These are phyloP conservation scores for Semnornis frantzii DNA, from an alignment of 2,113 vertebrate genomes.

Conservation along the genomic window DNA sequence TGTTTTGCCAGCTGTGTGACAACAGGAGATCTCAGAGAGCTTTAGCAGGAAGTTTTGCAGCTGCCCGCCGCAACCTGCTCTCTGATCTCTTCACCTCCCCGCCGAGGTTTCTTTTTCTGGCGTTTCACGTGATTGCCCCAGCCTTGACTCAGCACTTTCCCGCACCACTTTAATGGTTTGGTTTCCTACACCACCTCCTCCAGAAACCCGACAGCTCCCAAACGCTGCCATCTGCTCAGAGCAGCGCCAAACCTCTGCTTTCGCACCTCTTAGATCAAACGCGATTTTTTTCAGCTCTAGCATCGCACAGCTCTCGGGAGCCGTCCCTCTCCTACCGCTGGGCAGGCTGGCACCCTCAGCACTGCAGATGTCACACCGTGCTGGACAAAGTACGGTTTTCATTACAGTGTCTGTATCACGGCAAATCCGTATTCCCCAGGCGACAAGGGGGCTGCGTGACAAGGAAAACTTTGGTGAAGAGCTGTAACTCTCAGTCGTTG, in stretches of 20 bases:
- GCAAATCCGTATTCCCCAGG: not conserved
- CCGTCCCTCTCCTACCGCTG: not conserved
- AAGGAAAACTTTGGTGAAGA: not conserved
- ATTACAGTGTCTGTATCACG: accelerated
- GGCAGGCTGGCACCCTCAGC: not conserved
- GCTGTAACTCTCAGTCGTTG: not conserved
- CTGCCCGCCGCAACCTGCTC: not conserved
- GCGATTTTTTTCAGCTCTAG: not conserved
- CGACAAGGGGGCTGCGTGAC: not conserved
- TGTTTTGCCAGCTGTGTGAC: not conserved
- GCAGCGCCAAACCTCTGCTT: not conserved
- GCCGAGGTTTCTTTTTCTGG: conserved; percentile 14
- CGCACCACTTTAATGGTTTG: conserved; percentile 59
- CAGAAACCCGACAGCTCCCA: not conserved
- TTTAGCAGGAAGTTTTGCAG: not conserved
- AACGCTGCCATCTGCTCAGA: not conserved
- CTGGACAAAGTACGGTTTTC: not conserved
- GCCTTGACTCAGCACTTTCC: conserved; percentile 75
- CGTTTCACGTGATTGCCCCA: conserved; percentile 56
- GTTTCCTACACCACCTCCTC: conserved; percentile 70
- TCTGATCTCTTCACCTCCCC: not conserved
- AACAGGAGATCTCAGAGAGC: not conserved
- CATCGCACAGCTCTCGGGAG: not conserved
- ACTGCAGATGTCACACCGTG: not conserved
- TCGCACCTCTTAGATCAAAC: not conserved